phyloP scores from a whole-genome alignment of 1,140 invertebrate genomes.

The Elymnias hypermnestra region DNA sequence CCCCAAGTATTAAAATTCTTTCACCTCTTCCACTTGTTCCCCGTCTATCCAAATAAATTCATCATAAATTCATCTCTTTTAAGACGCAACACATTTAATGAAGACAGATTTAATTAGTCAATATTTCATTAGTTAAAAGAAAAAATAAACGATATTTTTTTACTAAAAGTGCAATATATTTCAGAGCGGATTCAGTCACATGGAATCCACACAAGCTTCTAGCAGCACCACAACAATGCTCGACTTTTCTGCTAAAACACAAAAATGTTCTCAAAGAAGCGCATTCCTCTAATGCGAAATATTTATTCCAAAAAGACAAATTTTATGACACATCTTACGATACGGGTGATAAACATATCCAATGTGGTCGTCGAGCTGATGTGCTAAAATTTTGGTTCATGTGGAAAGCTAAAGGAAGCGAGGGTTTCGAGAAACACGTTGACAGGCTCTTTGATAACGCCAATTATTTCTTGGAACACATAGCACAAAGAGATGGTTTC shows the following conservation, averaged over 20 bases:
- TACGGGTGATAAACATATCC: constrained; percentile 95
- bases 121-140: no score
- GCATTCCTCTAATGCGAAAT: constrained; percentile 86
- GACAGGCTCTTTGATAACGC: constrained; percentile 87
- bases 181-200: constrained; percentile 92
- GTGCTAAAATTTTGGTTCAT: constrained; percentile 98
- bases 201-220: constrained; percentile 97
- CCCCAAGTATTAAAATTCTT: no score
- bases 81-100: no score
- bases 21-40: no score
- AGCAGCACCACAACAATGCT: constrained; percentile 93
- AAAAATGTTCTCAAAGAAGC: constrained; percentile 80
- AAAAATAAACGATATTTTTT: no score
- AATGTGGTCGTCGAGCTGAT: constrained; percentile 94
- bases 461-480: constrained; percentile 81
- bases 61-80: no score
- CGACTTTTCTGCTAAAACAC: constrained; percentile 87
- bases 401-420: constrained; percentile 96
- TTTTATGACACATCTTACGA: constrained; percentile 95
- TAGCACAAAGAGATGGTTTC: constrained; percentile 84
- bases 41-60: no score
- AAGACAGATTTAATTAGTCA: no score
- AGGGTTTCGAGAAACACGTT: constrained; percentile 87
- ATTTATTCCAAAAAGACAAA: constrained; percentile 97
- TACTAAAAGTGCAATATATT: not conserved